Conservation (phyloP, 1,140 invertebrate species). For the Seison nebaliae region DNA sequence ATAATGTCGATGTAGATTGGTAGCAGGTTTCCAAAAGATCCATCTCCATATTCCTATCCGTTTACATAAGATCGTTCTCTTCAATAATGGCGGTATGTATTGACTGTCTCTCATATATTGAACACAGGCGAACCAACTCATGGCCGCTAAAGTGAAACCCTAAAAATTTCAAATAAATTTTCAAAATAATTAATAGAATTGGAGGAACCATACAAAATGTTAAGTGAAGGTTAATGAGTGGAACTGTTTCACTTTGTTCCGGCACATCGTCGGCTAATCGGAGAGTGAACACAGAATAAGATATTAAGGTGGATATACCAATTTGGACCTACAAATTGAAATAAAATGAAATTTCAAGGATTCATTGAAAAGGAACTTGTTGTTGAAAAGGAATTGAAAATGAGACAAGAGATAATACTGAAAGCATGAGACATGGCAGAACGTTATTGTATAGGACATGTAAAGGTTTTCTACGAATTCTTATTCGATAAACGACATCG, state of each 20-base stretch:
- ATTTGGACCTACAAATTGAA: neutral
- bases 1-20: no score
- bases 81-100: no score
- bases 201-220: neutral
- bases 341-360: neutral
- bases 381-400: neutral
- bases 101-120: neutral
- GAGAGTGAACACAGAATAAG: neutral
- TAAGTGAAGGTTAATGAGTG: neutral
- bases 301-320: neutral
- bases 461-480: neutral
- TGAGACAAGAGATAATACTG: neutral
- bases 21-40: no score
- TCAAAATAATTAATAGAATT: no score
- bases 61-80: no score
- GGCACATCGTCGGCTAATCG: neutral
- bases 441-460: no score
- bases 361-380: neutral
- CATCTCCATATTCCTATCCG: no score
- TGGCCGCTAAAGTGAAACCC: neutral
- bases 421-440: no score
- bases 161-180: no score
- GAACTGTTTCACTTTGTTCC: neutral
- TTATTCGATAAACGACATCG: neutral
- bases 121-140: neutral